These are phyloP conservation scores for Megalurothrips usitatus DNA, from an alignment of 2,888 invertebrate genomes.

Conservation along the genomic window DNA sequence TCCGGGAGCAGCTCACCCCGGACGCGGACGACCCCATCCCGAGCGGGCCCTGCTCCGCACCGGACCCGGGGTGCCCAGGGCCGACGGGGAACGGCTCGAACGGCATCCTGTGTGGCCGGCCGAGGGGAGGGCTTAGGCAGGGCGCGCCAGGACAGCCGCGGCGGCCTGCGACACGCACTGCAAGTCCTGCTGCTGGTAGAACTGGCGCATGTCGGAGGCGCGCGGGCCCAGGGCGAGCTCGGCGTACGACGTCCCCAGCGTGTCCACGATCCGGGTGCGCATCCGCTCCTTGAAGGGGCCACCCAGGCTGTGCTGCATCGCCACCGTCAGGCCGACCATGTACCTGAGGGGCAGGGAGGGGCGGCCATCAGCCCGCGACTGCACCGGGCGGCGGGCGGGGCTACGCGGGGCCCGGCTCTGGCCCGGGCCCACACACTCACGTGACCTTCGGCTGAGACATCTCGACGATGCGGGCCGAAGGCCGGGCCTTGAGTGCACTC, in stretches of 20 bases:
- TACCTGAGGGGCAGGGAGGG: neutral
- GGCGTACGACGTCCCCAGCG: constrained; percentile 23
- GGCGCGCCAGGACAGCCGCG: neutral
- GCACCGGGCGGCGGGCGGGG: too few relatives aligned
- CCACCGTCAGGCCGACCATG: constrained; percentile 18
- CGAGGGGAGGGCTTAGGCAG: neutral
- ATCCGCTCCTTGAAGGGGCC: constrained; percentile 4
- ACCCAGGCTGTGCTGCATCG: constrained; percentile 12
- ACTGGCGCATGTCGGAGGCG: constrained; percentile 19
- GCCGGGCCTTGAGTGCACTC: constrained; percentile 2
- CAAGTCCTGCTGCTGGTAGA: constrained; percentile 16
- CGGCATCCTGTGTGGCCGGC: neutral
- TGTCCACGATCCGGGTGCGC: neutral
- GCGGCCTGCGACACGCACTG: neutral
- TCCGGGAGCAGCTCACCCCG: neutral
- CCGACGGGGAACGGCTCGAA: constrained; percentile 19
- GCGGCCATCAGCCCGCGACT: too few relatives aligned
- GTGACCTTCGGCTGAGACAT: constrained; percentile 2
- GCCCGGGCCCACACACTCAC: neutral
- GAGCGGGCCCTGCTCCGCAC: neutral
- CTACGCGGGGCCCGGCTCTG: too few relatives aligned
- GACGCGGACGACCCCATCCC: neutral
- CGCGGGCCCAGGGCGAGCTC: constrained; percentile 17
- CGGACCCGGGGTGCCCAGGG: neutral
- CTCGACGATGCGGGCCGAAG: neutral